Evolutionary conservation across 2,888 invertebrate species (phyloP), one percentile per base, ranked within the genome.

Genomic region (Melanargia galathea): DNA sequence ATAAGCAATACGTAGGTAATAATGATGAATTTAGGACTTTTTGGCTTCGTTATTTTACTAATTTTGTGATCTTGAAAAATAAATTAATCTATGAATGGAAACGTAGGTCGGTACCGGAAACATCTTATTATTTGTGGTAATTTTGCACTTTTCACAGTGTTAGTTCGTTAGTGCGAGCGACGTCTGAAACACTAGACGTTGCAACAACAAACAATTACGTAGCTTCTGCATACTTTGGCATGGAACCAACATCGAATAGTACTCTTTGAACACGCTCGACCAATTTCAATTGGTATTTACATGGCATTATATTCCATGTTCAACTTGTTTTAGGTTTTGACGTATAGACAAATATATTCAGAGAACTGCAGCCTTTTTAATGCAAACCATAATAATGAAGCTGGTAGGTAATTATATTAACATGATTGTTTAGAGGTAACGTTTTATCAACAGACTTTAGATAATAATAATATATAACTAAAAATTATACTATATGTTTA

Each of bases 161-260:
- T 51, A 11, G 18, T 51, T 18, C 18, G 16, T 30, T 30, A 49
- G 30, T 4, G 22, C 46, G 18, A 24, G 18, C 22, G 18, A 46
- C 5, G 22, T 13, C 55, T 58, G 13, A 26, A 49, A 4, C 49
- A 49, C 16, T 51, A 51, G 51, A 78, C 72, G 74, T 74, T 69
- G 70, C 68, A 70, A 73, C 75, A 84, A 86, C 75, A 84, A 86
- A 87, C 86, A 86, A 87, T 87, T 84, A 86, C 82, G 83, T 79
- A 79, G 78, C 51, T 78, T 76, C 75, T 18, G 33, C 51, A 51
- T 51, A 51, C 51, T 51, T 51, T 51, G 51, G 51, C 51, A 33
- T 51, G 2, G 33, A 10, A 51, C 51, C 51, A 51, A 51, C 33
- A 51, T 35, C 16, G 51, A 51, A 51, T 33, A 51, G 51, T 30